phyloP scores from a whole-genome alignment of 23 tunicate species.

The Trididemnum nubilum region DNA sequence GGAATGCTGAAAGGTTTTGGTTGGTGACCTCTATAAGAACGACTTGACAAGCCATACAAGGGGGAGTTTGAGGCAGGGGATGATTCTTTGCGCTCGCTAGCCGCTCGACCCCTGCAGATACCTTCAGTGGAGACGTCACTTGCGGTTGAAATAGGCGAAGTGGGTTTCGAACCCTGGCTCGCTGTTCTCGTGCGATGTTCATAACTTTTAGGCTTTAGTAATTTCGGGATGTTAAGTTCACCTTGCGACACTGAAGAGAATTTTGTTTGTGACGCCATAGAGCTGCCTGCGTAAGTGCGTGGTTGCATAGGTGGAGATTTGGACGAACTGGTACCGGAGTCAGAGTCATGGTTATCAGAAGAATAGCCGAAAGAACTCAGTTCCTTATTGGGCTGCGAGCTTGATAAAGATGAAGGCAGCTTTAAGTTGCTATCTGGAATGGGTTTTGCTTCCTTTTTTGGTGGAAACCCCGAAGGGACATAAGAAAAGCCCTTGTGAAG shows the following conservation, averaged over 20 bases:
- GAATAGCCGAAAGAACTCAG: background rate
- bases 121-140: background rate
- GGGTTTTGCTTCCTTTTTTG: background rate
- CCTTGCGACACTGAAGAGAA: background rate
- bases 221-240: background rate
- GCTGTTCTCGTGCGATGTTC: background rate
- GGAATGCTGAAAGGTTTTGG: constrained; percentile 78
- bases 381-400: background rate
- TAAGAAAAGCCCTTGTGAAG: constrained; percentile 72
- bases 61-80: background rate
- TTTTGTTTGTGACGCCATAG: constrained; percentile 28
- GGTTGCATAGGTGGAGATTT: background rate
- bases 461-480: constrained; percentile 3
- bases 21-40: constrained; percentile 63
- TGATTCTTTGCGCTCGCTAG: background rate
- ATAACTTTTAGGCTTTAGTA: background rate
- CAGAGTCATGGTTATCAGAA: background rate
- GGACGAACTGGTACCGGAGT: background rate
- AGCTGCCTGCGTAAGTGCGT: constrained; percentile 18
- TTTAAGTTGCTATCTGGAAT: background rate
- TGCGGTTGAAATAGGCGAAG: background rate
- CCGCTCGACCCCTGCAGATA: too few relatives aligned
- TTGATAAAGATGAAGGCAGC: background rate
- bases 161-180: background rate
- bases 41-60: constrained; percentile 17